Conservation (phyloP, 2,888 invertebrate genomes). For the Syritta pipiens region DNA sequence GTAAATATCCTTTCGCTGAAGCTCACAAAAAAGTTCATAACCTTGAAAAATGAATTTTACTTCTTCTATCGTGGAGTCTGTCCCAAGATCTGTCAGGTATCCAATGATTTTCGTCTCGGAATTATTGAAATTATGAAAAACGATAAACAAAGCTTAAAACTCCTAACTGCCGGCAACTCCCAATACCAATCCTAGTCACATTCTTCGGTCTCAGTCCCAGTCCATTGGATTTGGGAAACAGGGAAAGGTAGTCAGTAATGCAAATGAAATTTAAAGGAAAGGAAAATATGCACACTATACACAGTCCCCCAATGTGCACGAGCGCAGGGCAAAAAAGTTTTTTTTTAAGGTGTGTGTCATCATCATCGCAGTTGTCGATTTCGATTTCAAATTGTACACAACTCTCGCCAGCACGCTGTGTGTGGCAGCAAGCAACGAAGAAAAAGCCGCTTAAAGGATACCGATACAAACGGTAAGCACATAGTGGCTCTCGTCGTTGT, state of each 20-base stretch:
- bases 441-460: slow-evolving; percentile 45
- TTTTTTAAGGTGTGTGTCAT: slow-evolving; percentile 63
- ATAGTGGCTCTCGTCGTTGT: too few species aligned
- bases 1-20: slow-evolving; percentile 19
- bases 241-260: slow-evolving; percentile 30
- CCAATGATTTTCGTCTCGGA: slow-evolving; percentile 11
- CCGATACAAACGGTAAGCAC: too few species aligned
- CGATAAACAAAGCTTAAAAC: neutral
- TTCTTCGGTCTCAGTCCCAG: too few species aligned
- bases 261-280: slow-evolving; percentile 44
- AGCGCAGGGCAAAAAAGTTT: slow-evolving; percentile 52
- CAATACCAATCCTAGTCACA: slow-evolving; percentile 2
- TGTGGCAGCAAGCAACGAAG: neutral
- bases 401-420: slow-evolving; percentile 12
- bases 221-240: too few species aligned
- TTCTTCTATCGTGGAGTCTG: too few species aligned
- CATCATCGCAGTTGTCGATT: slow-evolving; percentile 45
- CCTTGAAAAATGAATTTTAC: slow-evolving; percentile 33
- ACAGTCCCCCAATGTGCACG: slow-evolving; percentile 46
- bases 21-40: slow-evolving; percentile 29
- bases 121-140: slow-evolving; percentile 7
- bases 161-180: slow-evolving; percentile 36
- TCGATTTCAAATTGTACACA: slow-evolving; percentile 54
- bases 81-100: neutral
- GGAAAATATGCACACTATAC: slow-evolving; percentile 31